Evolutionary conservation across 1,140 invertebrate genomes (phyloP), one percentile per base, ranked within the genome.

Genomic region (Hylaeus anthracinus): DNA sequence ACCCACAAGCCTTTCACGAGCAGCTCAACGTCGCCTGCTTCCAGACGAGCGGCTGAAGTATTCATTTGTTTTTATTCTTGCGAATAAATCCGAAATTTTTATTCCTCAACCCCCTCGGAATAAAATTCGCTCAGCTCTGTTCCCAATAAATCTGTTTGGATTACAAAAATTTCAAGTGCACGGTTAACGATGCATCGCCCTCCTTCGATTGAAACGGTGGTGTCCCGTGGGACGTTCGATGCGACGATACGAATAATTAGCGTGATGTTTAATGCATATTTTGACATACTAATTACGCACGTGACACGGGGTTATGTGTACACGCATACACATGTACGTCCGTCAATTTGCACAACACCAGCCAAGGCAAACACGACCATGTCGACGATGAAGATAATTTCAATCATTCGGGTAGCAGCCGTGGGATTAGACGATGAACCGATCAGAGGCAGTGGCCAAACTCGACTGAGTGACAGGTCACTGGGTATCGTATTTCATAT

Each of bases 311-410:
- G 1, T 8, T 5, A n/a, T 65, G 51, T 8, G 37, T 3, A 9
- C 14, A 15, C 14, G 51, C 4, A 10, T 43, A 8, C 39, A n/a
- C 8, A 10, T 43, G 4, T 15, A n/a, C 8, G 3, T 55, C 53
- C 12, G 66, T 5, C 37, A 14, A 12, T 10, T 66, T 8, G 39
- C n/a, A 9, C 2, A 63, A 61, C 51, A 48, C 39, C 14, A 39
- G 2, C 4, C 4, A 26, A 26, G 58, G 39, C 8, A n/a, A 72
- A 63, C 75, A 53, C 15, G 67, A 78, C 72, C 43, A 37, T n/a
- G 41, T 37, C 56, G 51, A 58, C 37, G 56, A 63, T 53, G 67
- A 72, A 72, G 75, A 78, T 78, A 78, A 78, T 78, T 78, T 78
- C 67, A n/a, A 78, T 78, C 66, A 53, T 78, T 78, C 58, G 10